Evolutionary conservation across 2,113 vertebrate genomes (phyloP).

Genomic region (Istiophorus platypterus): DNA sequence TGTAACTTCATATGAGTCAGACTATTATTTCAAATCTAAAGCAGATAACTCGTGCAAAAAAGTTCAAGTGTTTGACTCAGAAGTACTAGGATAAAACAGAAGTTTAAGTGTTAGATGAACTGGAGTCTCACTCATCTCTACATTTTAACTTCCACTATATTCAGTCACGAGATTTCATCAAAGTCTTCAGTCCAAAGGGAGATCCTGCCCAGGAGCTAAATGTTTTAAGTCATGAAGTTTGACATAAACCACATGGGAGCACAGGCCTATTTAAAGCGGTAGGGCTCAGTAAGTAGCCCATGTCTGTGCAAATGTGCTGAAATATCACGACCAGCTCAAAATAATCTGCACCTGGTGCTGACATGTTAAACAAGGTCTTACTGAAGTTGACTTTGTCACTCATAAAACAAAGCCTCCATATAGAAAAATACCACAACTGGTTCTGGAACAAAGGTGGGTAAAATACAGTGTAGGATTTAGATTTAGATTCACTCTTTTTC

Average conservation of each 20-base stretch:
- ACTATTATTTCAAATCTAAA: neutral
- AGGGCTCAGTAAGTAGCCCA: conserved; percentile 67
- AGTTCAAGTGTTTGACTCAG: neutral
- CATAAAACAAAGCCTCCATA: conserved; percentile 74
- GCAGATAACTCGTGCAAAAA: neutral
- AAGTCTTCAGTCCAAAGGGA: conserved; percentile 13
- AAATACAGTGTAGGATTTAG: conserved; percentile 6
- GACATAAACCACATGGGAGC: conserved; percentile 76
- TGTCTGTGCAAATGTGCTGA: conserved; percentile 81
- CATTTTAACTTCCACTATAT: neutral
- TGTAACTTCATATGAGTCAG: neutral
- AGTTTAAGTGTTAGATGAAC: neutral
- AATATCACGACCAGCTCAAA: conserved; percentile 82
- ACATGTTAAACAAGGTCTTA: conserved; percentile 69
- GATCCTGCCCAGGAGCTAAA: conserved; percentile 40
- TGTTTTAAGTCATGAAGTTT: conserved; percentile 68
- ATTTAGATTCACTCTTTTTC: neutral
- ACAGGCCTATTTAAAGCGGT: conserved; percentile 81
- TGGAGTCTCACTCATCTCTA: neutral
- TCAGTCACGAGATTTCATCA: neutral
- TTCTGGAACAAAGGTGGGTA: conserved; percentile 47
- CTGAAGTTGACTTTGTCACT: conserved; percentile 73
- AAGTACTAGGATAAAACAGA: neutral
- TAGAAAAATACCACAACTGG: conserved; percentile 53
- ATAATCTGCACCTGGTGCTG: conserved; percentile 86